Conservation (phyloP, 2,113 vertebrate genomes). For the Camelus bactrianus region DNA sequence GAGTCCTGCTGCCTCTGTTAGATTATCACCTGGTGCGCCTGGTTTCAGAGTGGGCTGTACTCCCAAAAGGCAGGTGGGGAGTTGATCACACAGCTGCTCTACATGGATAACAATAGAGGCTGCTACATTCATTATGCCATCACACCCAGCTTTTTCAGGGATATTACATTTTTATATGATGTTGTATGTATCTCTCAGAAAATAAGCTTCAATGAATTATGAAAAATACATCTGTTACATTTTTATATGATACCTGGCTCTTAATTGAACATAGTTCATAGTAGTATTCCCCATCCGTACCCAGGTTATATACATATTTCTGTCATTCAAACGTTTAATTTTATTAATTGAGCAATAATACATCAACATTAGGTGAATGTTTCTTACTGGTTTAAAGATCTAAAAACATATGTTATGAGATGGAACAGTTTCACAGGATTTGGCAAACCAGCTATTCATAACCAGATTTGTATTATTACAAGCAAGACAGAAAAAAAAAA, state of each 20-base stretch:
- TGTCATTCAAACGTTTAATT: slow-evolving; percentile 74
- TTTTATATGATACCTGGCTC: slow-evolving; percentile 5
- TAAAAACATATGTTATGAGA: slow-evolving; percentile 68
- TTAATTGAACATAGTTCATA: slow-evolving; percentile 74
- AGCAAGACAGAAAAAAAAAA: slow-evolving; percentile 50
- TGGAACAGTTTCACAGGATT: slow-evolving; percentile 30
- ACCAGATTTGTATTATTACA: slow-evolving; percentile 57
- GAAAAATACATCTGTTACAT: not conserved
- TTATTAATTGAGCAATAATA: slow-evolving; percentile 82
- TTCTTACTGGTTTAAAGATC: slow-evolving; percentile 79
- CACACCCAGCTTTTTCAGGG: not conserved
- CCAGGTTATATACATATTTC: not conserved
- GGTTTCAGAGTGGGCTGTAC: not conserved
- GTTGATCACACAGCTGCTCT: slow-evolving; percentile 56
- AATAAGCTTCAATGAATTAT: slow-evolving; percentile 55
- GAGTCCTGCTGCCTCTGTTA: not conserved
- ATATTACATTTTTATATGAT: slow-evolving; percentile 28
- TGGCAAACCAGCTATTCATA: slow-evolving; percentile 22
- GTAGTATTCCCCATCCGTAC: not conserved
- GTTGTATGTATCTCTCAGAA: not conserved
- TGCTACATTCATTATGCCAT: slow-evolving; percentile 56
- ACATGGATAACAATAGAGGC: slow-evolving; percentile 23
- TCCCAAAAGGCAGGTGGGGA: slow-evolving; percentile 61
- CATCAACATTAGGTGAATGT: slow-evolving; percentile 70
- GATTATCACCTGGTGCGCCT: not conserved